Evolutionary conservation across 2,888 invertebrate species (phyloP), one percentile per base, ranked within the genome.

Genomic region (Busseola fusca): DNA sequence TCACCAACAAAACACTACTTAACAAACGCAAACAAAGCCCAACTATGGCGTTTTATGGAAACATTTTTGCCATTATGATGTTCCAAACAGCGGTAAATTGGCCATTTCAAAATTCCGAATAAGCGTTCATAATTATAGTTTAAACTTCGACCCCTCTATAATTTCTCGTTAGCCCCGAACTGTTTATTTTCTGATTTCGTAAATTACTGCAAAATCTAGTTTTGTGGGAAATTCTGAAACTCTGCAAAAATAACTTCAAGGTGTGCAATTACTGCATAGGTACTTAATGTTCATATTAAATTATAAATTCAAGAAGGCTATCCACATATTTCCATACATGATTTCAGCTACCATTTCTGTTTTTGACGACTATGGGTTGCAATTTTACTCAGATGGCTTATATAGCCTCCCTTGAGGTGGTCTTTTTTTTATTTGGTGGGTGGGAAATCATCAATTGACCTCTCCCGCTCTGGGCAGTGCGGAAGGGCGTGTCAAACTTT

Each of bases 91-190:
- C 82, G 69, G 81, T 78, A 88, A 89, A 89, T 87, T 87, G 85
- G 83, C 85, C 82, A 85, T 88, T 88, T 83, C 76, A 71, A 87
- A 88, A 84, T 87, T 84, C 79, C 72, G 81, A 82, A 86, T 88
- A 87, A 87, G 83, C 82, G 82, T 69, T 82, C 86, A 74, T 89
- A 89, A 90, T 90, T 87, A 86, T 81, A 79, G 87, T 87, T 88
- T 80, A 83, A 87, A 87, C 82, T 87, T 86, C 77, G 79, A 74
- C 78, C 73, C 76, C 76, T 72, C 82, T 86, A 83, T 86, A 85
- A 89, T 88, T 89, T 87, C 69, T 84, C 77, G 82, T 82, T 86
- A 83, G 67, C 70, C 76, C 58, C 27, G 69, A 45, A 64, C 65
- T 78, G 76, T 80, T 84, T 81, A 82, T 83, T 76, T 80, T 74